Base-by-base conservation (phyloP, 2,113 vertebrate genomes). In the Pseudolaguvia tuberculata region DNA sequence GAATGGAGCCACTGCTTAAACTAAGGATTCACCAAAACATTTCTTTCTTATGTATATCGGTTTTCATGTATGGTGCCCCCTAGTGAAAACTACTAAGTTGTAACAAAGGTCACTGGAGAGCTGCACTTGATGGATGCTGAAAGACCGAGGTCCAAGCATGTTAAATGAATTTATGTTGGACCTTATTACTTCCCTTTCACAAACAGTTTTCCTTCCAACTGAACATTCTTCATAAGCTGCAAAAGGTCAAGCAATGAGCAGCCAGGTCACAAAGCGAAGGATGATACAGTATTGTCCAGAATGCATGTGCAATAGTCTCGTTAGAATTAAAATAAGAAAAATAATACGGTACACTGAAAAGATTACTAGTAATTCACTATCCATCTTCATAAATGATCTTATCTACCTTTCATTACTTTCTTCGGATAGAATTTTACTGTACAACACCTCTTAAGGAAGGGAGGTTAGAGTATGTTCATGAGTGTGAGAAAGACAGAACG, bases 381-480 rank as follows among this genome's bases (percentile, higher is more conserved):
- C 50, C 42, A 69, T 35, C 70, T 31, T 0, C 21, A 66, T 66
- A 66, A 47, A 79, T 70, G 65, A 70, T 77, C 52, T 70, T 45
- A 70, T 85, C 86, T 86, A 88, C 85, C 84, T 83, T 72, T 48
- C 53, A 29, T 72, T 53, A 47, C 42, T 72, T 59, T 48, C 18
- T 59, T 23, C 12, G 42, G 15, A 47, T 50, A 5, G 50, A 48
- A 58, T 59, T n/a, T 29, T 53, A 69, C 42, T 29, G 29, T 12
- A 59, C 29, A 35, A 55, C 27, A 61, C 2, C n/a, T 58, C 56
- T 59, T 67, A 39, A 47, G 65, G 29, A 55, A 75, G 73, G 78
- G 79, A 70, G n/a, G 75, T 76, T 31, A 68, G 76, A 61, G 52
- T 53, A 20, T 78, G 72, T n/a, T 7, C 74, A 75, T 75, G 81